Base-by-base conservation (phyloP, 2,888 invertebrate genomes). In the Tyria jacobaeae region DNA sequence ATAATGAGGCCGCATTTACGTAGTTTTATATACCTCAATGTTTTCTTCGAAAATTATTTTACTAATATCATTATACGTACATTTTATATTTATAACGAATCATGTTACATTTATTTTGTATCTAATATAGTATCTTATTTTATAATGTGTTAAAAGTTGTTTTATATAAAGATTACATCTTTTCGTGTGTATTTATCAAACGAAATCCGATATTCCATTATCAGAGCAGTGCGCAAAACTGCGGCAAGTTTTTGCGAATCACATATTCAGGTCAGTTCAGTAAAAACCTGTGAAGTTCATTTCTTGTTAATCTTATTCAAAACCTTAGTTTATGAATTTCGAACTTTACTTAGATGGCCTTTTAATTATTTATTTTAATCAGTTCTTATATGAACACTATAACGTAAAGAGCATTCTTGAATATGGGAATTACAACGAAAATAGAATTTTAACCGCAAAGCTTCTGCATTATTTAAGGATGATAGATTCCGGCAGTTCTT, bases 221-320 rank as follows among this genome's bases (percentile, higher is more conserved):
- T 31, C 34, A 14, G 31, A 54, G 24, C 39, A 31, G 27, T 55
- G 27, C 44, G 44, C 44, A 41, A 55, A 44, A 31, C 17, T 53
- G 52, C 44, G 55, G n/a, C 24, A 52, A 52, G 44, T 52, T 47
- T 58, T 58, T 58, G 21, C 14, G 31, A 17, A 37, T 35, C 31
- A 15, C 24, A 24, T 58, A 58, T 58, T 52, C 34, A 44, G 51
- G 58, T 52, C 58, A 52, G n/a, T 52, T 35, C 58, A 52, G 58
- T 47, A 57, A 57, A 51, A 57, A 41, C 39, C 9, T 39, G 53
- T n/a, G 37, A 53, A 53, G 39, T 53, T 53, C 37, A 53, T 25
- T 25, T 39, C 53, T 53, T 37, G 24, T 39, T 25, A 25, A n/a
- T 53, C 24, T 39, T 39, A 39, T 37, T 53, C 25, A n/a, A 37